phyloP scores from a whole-genome alignment of 2,113 vertebrate species.

The Pluvianellus socialis region DNA sequence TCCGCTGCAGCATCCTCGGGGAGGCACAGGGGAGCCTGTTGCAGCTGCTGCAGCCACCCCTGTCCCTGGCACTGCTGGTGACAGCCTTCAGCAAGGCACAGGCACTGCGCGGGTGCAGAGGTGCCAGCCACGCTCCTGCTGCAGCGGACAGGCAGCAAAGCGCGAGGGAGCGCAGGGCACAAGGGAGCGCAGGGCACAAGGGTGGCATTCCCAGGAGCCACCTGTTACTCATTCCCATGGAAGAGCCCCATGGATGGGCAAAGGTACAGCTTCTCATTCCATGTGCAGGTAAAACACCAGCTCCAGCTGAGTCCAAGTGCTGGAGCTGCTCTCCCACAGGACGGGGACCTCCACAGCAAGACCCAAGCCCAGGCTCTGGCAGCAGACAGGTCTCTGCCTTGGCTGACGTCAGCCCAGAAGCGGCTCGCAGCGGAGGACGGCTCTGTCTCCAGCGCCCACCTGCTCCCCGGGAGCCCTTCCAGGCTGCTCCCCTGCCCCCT shows the following conservation, averaged over 20 bases:
- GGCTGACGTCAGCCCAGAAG: accelerated
- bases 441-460: background rate
- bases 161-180: too few relatives aligned
- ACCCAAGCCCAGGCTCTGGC: accelerated
- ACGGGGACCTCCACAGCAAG: background rate
- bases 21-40: background rate
- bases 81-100: background rate
- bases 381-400: background rate
- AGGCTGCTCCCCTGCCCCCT: background rate
- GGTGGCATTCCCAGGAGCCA: background rate
- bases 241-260: background rate
- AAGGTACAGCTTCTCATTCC: background rate
- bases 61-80: too few relatives aligned
- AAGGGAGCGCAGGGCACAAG: too few relatives aligned
- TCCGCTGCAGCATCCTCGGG: background rate
- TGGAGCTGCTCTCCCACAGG: background rate
- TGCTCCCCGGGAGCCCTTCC: background rate
- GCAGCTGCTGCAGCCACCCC: background rate
- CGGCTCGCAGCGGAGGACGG: accelerated
- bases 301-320: too few relatives aligned
- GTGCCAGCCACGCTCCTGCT: background rate
- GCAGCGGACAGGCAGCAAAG: background rate
- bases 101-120: accelerated
- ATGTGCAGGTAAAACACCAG: background rate
- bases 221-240: background rate